These are phyloP conservation scores for Hyppa rectilinea DNA, from an alignment of 2,888 invertebrate species.

Conservation along the genomic window DNA sequence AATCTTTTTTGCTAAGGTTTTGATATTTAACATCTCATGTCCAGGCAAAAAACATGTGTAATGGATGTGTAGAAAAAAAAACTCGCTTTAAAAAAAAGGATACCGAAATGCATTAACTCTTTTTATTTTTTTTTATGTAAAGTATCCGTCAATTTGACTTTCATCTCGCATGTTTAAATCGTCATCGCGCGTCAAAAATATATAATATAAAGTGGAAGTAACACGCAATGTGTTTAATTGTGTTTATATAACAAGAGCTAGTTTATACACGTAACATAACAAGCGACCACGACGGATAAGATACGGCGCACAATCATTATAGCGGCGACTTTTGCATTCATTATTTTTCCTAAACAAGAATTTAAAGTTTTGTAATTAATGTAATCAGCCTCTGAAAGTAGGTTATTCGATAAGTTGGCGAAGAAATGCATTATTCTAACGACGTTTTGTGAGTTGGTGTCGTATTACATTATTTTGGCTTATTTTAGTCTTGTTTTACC, in stretches of 20 bases:
- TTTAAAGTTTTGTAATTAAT: background rate
- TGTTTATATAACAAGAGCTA: constrained; percentile 50
- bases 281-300: constrained; percentile 17
- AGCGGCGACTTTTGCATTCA: background rate
- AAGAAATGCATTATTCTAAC: background rate
- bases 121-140: constrained; percentile 29
- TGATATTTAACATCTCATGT: background rate
- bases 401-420: background rate
- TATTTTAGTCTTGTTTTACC: background rate
- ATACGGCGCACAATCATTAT: constrained; percentile 17
- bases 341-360: background rate
- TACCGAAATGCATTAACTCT: background rate
- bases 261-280: constrained; percentile 33
- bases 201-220: constrained; percentile 23
- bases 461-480: background rate
- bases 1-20: background rate
- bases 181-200: constrained; percentile 21
- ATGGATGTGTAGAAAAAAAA: constrained; percentile 2
- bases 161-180: constrained; percentile 32
- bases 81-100: background rate
- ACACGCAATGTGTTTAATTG: constrained; percentile 45
- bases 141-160: constrained; percentile 25
- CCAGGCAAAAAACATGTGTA: background rate
- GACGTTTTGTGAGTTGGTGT: background rate
- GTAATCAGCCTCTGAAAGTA: background rate